Percentiles rank a stretch among this genome's conserved stretches.
phyloP scores from a whole-genome alignment of 1,140 invertebrate genomes.

The Drosophila pandora region DNA sequence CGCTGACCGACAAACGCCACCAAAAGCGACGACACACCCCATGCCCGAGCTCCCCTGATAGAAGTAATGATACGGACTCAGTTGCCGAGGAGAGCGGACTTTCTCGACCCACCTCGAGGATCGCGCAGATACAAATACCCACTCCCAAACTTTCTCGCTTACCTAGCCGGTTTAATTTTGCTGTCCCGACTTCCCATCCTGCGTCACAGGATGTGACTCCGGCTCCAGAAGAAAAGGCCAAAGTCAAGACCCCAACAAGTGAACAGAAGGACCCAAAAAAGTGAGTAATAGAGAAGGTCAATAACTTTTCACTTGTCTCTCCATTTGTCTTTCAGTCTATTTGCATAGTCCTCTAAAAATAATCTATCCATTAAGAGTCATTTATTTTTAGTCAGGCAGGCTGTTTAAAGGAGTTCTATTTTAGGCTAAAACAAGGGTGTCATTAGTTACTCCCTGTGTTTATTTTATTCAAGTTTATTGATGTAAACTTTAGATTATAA shows the following conservation, averaged over 20 bases:
- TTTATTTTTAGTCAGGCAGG: background rate
- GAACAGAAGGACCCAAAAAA: background rate
- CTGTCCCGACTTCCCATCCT: too few species aligned
- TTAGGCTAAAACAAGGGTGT: background rate
- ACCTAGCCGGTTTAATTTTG: too few species aligned
- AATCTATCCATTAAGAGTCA: background rate
- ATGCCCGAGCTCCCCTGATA: too few species aligned
- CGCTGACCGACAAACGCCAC: background rate
- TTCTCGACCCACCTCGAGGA: too few species aligned
- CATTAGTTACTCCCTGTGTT: background rate
- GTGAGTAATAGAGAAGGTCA: background rate
- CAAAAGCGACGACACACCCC: too few species aligned
- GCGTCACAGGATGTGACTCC: too few species aligned
- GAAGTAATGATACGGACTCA: too few species aligned
- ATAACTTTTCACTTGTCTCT: background rate
- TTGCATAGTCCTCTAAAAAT: background rate
- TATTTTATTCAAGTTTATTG: background rate
- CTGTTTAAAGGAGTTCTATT: background rate
- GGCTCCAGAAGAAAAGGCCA: too few species aligned
- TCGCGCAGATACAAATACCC: too few species aligned
- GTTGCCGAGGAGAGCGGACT: too few species aligned
- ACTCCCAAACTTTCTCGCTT: too few species aligned
- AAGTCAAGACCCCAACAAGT: constrained; percentile 12
- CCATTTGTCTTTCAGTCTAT: background rate
- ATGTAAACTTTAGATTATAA: background rate